Base-by-base conservation (phyloP, 2,888 invertebrate genomes). In the Phrixothrix hirtus region DNA sequence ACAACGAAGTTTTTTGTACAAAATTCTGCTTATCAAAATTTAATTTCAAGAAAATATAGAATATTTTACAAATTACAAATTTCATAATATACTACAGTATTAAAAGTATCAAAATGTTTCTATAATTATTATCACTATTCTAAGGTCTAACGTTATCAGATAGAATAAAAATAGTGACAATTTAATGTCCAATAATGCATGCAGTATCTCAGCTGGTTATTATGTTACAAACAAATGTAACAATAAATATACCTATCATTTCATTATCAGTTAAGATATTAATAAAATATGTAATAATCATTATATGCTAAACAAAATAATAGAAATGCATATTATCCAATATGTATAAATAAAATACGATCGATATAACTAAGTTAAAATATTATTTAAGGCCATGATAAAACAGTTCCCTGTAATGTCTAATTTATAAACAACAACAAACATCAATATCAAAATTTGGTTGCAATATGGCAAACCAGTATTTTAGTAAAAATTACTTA, bases 1-100 rank as follows among this genome's bases (percentile, higher is more conserved):
- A 58, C 43, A 59, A 58, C 54, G 53, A 41, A 41, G 46, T 41
- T 55, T 53, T 60, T 60, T 60, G 53, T 61, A 59, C 58, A 61
- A 55, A 39, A 31, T 15, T 12, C 13, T 34, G 34, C 29, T 17
- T 43, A 47, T 42, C 35, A 36, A 55, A 49, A 44, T 34, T 39
- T 13, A 36, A 31, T 36, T 25, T 38, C 31, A 43, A 34, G 36
- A 42, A 32, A 35, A 41, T 35, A 15, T 55, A 27, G 14, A 39
- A 14, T 14, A 16, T 43, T 41, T 47, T 44, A 48, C 43, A 48
- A 54, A 43, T 25, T 45, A 44, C 41, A 49, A 37, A 42, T 38
- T 47, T 13, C 15, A 44, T 46, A 49, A 44, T 49, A 55, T 41
- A 21, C 55, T 55, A 55, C 45, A 55, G 35, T 55, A 44, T 55